Base-by-base conservation (phyloP, 2,888 invertebrate species). In the Laothoe populi region DNA sequence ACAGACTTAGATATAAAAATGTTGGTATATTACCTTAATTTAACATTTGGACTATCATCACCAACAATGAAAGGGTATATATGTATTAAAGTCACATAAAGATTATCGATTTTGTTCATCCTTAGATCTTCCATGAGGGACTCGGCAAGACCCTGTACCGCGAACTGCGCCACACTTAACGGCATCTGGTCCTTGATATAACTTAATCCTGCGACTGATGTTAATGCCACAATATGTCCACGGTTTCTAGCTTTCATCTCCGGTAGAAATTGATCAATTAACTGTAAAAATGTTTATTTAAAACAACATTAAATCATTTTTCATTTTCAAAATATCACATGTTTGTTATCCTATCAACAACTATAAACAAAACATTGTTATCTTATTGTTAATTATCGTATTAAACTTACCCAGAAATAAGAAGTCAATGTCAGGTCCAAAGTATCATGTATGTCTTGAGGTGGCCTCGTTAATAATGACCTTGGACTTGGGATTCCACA, bases 91-190 rank as follows among this genome's bases (percentile, higher is more conserved):
- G 95, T 95, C 13, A 95, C 92, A 73, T 94, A 87, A 0, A 95
- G 94, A 62, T 94, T 93, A 70, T 93, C 86, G 59, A 88, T 86
- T 67, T 94, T 94, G 35, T 92, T 90, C 45, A 94, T 90, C 44
- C 95, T 89, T 0, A 95, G 81, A 69, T 95, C 94, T 70, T 94
- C 94, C 75, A 94, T 93, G 4, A 95, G 80, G 0, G 95, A 94
- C 73, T 95, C 95, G 0, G 95, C 94, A 40, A 95, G 83, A 2
- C 95, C 95, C 75, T 95, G 94, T 0, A 95, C 94, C 16, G 95
- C 95, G 80, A 95, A 95, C 81, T 95, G 95, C 0, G 95, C 94
- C 0, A 95, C 94, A 63, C 94, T 94, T 13, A 95, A 81, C 0
- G 95, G 94, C 82, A 95, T 92, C 70, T 94, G 93, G 68, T 93